Base-by-base conservation (phyloP, 1,140 invertebrate species). In the Solenopsis invicta region DNA sequence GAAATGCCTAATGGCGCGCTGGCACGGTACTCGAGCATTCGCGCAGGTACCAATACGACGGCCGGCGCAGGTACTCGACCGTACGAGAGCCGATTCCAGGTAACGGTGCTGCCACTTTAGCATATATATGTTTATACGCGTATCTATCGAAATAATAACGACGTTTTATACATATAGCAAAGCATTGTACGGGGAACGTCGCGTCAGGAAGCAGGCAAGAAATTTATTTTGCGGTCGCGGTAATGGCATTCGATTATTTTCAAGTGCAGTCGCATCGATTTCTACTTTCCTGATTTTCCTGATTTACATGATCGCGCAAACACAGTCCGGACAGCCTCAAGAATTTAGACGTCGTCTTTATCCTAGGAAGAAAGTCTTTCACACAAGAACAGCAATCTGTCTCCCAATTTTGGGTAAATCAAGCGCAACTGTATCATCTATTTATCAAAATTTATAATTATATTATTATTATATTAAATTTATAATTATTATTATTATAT, bases 101-200 rank as follows among this genome's bases (percentile, higher is more conserved):
- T 91, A 92, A 93, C 92, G 91, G 92, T 89, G 67, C 87, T 84
- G 84, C 64, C 86, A 88, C 37, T 86, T 88, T 81, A 61, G 45
- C 71, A 76, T 52, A 69, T 82, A 48, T 75, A 87, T 76, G 76
- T 88, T 88, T 91, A 90, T 87, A 76, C 56, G 54, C 84, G 18
- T 76, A 74, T 84, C 61, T 81, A 82, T 81, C 87, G 84, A 90
- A 91, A 90, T 91, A 71, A 92, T 90, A 87, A 88, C 72, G 66
- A 71, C 87, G 34, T 54, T 87, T 85, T 76, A 87, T 59, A 72
- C 54, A 50, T 84, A 75, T 84, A 75, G 54, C 45, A 62, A 61
- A 50, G 54, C 54, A 84, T 84, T 84, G 80, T 84, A 37, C 80
- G 69, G 1, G 24, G 37, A 48, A 21, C 54, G 80, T 84, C 54